A percentile compares a stretch with the other conserved stretches of the same genome.
Evolutionary conservation across 2,113 vertebrate species (phyloP).

Genomic region (Rhynchopsitta pachyrhyncha): DNA sequence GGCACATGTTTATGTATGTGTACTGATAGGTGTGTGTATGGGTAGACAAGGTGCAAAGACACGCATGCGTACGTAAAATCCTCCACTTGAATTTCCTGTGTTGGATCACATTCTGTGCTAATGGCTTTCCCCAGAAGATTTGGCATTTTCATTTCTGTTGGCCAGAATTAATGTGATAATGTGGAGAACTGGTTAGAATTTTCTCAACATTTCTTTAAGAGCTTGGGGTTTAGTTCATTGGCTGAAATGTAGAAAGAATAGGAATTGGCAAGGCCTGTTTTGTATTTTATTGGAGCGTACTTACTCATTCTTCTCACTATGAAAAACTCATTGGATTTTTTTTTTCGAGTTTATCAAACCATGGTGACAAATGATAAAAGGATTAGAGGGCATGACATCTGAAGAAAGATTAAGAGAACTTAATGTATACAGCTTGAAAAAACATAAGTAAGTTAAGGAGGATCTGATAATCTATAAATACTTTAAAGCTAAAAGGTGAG

Average conservation of each 20-base stretch:
- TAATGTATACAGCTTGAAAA: slow-evolving; percentile 67
- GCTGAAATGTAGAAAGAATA: slow-evolving; percentile 22
- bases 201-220: slow-evolving; percentile 3
- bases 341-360: slow-evolving; percentile 59
- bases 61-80: background rate
- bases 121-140: background rate
- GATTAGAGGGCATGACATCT: slow-evolving; percentile 59
- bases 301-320: slow-evolving; percentile 52
- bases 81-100: fast-evolving
- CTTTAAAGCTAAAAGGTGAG: slow-evolving; percentile 66
- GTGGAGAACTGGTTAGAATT: background rate
- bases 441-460: slow-evolving; percentile 60
- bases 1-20: fast-evolving
- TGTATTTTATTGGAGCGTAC: slow-evolving; percentile 22
- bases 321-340: slow-evolving; percentile 52
- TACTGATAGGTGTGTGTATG: fast-evolving
- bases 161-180: background rate
- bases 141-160: background rate
- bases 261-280: background rate
- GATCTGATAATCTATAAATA: slow-evolving; percentile 71
- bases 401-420: slow-evolving; percentile 64
- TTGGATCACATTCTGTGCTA: background rate
- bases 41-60: background rate
- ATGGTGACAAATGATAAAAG: slow-evolving; percentile 58
- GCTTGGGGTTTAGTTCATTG: background rate